Conservation (phyloP, 2,797 vertebrate species). For the Danio kyathit region DNA sequence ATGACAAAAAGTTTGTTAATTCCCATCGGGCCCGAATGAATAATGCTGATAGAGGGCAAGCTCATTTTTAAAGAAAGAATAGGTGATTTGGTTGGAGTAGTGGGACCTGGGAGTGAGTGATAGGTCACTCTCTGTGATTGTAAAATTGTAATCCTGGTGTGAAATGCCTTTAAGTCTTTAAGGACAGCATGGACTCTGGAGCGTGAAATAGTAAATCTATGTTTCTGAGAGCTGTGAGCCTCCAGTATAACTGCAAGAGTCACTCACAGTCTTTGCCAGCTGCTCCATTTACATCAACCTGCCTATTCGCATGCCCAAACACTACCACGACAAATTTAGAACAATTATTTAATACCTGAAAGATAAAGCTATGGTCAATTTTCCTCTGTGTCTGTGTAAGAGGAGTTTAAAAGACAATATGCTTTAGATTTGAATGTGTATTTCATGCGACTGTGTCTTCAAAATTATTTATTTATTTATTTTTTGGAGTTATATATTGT, state of each 20-base stretch:
- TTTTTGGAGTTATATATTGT: constrained; percentile 8
- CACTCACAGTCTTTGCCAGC: constrained; percentile 74
- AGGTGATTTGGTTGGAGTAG: constrained; percentile 59
- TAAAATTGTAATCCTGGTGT: constrained; percentile 81
- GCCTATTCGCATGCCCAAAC: constrained; percentile 62
- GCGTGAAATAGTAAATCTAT: constrained; percentile 85
- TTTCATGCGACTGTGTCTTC: not conserved
- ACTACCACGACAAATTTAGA: constrained; percentile 24
- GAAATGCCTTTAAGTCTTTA: constrained; percentile 81
- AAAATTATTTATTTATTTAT: constrained; percentile 15
- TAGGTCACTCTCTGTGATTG: constrained; percentile 76
- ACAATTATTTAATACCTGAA: constrained; percentile 26
- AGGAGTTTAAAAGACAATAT: constrained; percentile 25
- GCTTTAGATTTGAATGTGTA: constrained; percentile 2
- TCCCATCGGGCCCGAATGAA: constrained; percentile 50
- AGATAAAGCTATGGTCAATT: constrained; percentile 8
- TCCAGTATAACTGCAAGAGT: constrained; percentile 73
- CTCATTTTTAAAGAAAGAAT: constrained; percentile 63
- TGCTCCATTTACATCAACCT: constrained; percentile 77
- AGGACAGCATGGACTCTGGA: constrained; percentile 81
- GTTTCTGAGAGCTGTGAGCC: constrained; percentile 80
- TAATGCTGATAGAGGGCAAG: constrained; percentile 56
- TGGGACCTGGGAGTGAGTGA: constrained; percentile 68
- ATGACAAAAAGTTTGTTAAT: constrained; percentile 47
- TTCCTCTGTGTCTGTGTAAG: not conserved